Percentiles rank a stretch among this genome's conserved stretches.
These are phyloP conservation scores for Platorchestia sp. DNA, from an alignment of 1,140 invertebrate species.

Conservation along the genomic window DNA sequence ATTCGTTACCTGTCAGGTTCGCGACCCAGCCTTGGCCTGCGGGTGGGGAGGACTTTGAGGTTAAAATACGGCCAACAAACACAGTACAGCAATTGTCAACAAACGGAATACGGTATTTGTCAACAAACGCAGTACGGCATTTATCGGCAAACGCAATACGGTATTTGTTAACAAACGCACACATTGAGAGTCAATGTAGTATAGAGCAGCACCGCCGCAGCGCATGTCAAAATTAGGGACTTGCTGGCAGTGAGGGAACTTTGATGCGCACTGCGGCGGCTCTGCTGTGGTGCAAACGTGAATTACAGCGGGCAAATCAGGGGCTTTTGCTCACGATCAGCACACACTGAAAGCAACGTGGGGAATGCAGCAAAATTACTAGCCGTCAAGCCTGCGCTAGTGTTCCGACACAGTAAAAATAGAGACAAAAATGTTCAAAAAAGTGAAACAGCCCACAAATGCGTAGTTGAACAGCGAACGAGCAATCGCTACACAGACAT, in stretches of 20 bases:
- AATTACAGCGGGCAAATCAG: neutral
- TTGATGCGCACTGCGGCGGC: neutral
- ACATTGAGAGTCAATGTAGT: neutral
- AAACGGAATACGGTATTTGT: neutral
- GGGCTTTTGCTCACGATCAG: neutral
- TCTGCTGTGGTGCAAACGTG: neutral
- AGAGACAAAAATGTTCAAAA: neutral
- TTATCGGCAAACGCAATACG: neutral
- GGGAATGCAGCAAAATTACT: neutral
- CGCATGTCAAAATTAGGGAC: no score
- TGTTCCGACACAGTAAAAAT: neutral
- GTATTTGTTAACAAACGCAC: neutral
- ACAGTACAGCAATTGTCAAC: neutral
- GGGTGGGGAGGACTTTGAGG: neutral
- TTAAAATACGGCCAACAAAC: neutral
- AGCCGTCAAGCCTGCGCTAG: neutral
- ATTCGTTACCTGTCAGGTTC: neutral
- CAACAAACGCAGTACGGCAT: neutral
- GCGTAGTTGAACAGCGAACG: neutral
- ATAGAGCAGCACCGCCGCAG: neutral
- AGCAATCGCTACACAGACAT: neutral
- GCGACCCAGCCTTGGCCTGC: slow-evolving; percentile 43
- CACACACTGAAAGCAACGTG: neutral
- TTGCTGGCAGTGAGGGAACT: neutral
- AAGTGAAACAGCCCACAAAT: neutral